Conservation (phyloP, 2,113 vertebrate genomes). For the Ammodytes dubius region DNA sequence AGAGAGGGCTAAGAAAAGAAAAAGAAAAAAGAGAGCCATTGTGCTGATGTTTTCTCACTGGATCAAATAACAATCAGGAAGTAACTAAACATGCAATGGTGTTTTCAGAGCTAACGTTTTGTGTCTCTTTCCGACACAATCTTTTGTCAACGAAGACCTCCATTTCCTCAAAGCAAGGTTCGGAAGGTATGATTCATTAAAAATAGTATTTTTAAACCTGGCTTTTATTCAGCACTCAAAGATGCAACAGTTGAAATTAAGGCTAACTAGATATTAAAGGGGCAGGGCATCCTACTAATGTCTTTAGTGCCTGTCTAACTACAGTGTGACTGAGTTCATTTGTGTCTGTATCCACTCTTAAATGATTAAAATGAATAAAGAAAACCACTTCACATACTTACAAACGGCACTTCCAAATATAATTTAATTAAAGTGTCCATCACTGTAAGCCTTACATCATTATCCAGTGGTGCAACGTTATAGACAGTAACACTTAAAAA, state of each 20-base stretch:
- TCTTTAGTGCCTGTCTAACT: background rate
- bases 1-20: background rate
- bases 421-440: background rate
- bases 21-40: background rate
- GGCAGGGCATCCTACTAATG: background rate
- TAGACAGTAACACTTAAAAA: background rate
- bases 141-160: constrained; percentile 33
- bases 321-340: constrained; percentile 6
- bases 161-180: constrained; percentile 11
- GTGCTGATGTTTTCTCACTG: constrained; percentile 28
- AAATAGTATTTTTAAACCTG: constrained; percentile 36
- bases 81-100: constrained; percentile 27
- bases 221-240: constrained; percentile 48
- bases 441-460: background rate
- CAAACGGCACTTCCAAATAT: background rate
- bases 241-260: constrained; percentile 8
- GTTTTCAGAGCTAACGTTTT: constrained; percentile 11
- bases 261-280: background rate
- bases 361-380: constrained; percentile 1
- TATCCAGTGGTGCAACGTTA: background rate
- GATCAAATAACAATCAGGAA: constrained; percentile 35
- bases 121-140: constrained; percentile 20
- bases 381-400: constrained; percentile 25
- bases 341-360: background rate
- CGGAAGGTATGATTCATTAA: constrained; percentile 41